Evolutionary conservation across 1,140 invertebrate species (phyloP), one percentile per base, ranked within the genome.

Genomic region (Papilio dardanus): DNA sequence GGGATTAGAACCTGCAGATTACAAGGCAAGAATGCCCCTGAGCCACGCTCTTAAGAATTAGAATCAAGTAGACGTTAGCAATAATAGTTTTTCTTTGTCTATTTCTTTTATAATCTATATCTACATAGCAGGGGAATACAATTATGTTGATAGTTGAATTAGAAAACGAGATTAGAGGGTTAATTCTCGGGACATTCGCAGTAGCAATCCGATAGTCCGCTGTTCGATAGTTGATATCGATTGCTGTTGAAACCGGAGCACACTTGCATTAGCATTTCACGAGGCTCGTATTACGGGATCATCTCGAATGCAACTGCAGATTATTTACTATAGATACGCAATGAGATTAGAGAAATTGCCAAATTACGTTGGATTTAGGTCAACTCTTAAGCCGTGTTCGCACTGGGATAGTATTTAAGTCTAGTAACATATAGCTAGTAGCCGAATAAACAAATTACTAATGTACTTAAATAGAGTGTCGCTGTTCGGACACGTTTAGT

Each of bases 221-320:
- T 58, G 31, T 46, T 3, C 71, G 71, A 73, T 73, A 73, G 67
- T 7, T 14, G 42, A 8, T 73, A 73, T 54, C 28, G 71, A 54
- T 54, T 73, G 28, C 42, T 73, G 71, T 73, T 46, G 71, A 73
- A 58, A 73, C 14, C 71, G 42, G 71, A 73, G 42, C 50, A 42
- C 69, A 73, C 71, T 73, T 73, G 71, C 71, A 54, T 73, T 73
- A 31, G 28, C 71, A 73, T 73, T 73, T 73, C 71, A 73, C 71
- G 71, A 30, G 42, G 71, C 28, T 73, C n/a, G 42, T 58, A 30
- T 73, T 73, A 73, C 71, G 14, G 42, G 46, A n/a, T n/a, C 71
- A 73, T 73, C 50, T 73, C 71, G 31, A 30, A 71, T 50, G 69
- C 66, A 54, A 19, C 50, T 19, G 3, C 21, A 10, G 54, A 28